Conservation (phyloP, 2,888 invertebrate genomes). For the Anoncus sp. region DNA sequence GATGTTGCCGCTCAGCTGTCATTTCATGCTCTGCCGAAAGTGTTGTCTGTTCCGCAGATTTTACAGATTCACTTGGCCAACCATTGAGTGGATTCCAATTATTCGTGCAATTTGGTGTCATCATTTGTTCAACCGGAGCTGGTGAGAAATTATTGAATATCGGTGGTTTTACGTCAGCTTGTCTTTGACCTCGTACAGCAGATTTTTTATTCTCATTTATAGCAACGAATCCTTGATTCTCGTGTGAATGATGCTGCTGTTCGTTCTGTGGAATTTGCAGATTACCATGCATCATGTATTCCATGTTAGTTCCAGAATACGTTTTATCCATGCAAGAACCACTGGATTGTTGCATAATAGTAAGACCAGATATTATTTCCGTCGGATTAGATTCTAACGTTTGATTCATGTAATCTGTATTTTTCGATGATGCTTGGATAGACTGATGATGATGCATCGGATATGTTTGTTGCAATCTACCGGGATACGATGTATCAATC, state of each 20-base stretch:
- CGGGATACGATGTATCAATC: slow-evolving; percentile 62
- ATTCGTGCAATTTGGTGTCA: slow-evolving; percentile 55
- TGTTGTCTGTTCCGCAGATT: slow-evolving; percentile 55
- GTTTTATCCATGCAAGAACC: slow-evolving; percentile 60
- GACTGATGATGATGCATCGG: slow-evolving; percentile 68
- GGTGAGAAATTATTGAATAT: slow-evolving; percentile 67
- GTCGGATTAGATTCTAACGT: slow-evolving; percentile 42
- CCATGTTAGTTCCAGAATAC: slow-evolving; percentile 52
- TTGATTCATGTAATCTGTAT: slow-evolving; percentile 55
- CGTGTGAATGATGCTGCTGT: slow-evolving; percentile 54
- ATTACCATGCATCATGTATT: slow-evolving; percentile 57
- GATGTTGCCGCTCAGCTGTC: slow-evolving; percentile 46
- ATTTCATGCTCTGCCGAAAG: slow-evolving; percentile 61
- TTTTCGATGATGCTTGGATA: slow-evolving; percentile 52
- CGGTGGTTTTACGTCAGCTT: slow-evolving; percentile 67
- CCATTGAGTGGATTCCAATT: slow-evolving; percentile 72
- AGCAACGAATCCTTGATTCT: slow-evolving; percentile 61
- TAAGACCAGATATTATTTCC: slow-evolving; percentile 51
- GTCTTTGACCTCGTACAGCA: slow-evolving; percentile 63
- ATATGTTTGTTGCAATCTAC: slow-evolving; percentile 68
- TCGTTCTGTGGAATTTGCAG: slow-evolving; percentile 36
- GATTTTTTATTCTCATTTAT: slow-evolving; percentile 67
- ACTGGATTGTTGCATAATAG: slow-evolving; percentile 53
- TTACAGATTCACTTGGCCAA: slow-evolving; percentile 69
- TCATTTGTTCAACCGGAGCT: slow-evolving; percentile 67